A percentile compares a stretch with the other conserved stretches of the same genome.
These are phyloP conservation scores for Loripinus fragilis DNA, from an alignment of 2,888 invertebrate genomes.

Conservation along the genomic window DNA sequence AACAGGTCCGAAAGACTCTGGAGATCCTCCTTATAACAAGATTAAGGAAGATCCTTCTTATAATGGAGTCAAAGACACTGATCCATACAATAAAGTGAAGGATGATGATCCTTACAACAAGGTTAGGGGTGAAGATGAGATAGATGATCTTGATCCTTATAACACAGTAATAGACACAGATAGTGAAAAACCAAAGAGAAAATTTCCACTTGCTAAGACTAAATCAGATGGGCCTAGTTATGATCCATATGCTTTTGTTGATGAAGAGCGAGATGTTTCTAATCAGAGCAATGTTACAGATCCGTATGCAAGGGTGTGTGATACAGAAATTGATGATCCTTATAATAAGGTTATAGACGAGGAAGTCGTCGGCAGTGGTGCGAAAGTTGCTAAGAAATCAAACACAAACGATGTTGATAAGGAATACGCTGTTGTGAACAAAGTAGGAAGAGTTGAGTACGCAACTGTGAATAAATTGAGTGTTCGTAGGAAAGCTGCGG, in stretches of 20 bases:
- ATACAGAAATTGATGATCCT: slow-evolving; percentile 63
- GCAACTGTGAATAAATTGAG: slow-evolving; percentile 53
- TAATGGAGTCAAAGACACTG: slow-evolving; percentile 34
- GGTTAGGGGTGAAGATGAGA: slow-evolving; percentile 56
- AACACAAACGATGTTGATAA: slow-evolving; percentile 40
- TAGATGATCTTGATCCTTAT: slow-evolving; percentile 52
- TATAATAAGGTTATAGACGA: slow-evolving; percentile 58
- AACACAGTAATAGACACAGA: slow-evolving; percentile 44
- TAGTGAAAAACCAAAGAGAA: slow-evolving; percentile 6
- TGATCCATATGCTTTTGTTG: slow-evolving; percentile 40
- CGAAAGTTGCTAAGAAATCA: slow-evolving; percentile 8
- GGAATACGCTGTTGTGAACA: slow-evolving; percentile 48
- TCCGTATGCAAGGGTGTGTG: slow-evolving; percentile 54
- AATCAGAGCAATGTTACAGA: slow-evolving; percentile 52
- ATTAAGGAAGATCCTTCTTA: slow-evolving; percentile 48
- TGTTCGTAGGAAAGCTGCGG: slow-evolving; percentile 5
- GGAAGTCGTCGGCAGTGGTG: background rate
- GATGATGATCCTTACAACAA: slow-evolving; percentile 61
- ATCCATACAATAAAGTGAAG: slow-evolving; percentile 56
- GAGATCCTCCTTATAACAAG: slow-evolving; percentile 53
- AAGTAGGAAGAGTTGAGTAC: slow-evolving; percentile 49
- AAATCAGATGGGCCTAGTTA: slow-evolving; percentile 10
- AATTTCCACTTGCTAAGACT: background rate
- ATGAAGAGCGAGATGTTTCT: slow-evolving; percentile 62
- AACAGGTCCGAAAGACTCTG: background rate